Percentiles rank a stretch among this genome's conserved stretches.
phyloP scores from a whole-genome alignment of 2,888 invertebrate species.

The Julus scandinavius region DNA sequence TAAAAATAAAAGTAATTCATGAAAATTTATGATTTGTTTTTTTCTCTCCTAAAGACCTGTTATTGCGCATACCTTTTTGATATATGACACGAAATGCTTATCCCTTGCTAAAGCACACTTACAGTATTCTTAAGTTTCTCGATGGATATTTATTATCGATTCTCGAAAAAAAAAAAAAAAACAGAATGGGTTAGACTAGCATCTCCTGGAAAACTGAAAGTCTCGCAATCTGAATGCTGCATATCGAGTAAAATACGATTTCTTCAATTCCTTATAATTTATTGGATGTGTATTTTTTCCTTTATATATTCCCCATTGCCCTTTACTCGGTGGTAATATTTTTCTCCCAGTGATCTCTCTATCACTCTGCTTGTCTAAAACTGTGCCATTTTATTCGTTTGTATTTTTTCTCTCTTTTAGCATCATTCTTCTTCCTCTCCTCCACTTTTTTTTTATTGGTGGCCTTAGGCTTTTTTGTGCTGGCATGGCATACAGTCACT shows the following conservation, averaged over 20 bases:
- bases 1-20: not conserved
- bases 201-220: not conserved
- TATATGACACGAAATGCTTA: not conserved
- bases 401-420: conserved; percentile 47
- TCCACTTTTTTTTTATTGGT: conserved; percentile 32
- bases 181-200: not conserved
- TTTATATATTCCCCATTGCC: conserved; percentile 23
- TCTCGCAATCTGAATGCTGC: conserved; percentile 28
- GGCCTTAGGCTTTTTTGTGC: conserved; percentile 37
- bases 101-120: not conserved
- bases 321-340: conserved; percentile 30
- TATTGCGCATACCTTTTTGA: not conserved
- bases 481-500: conserved; percentile 42
- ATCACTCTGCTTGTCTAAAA: conserved; percentile 42
- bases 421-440: conserved; percentile 16
- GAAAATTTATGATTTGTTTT: conserved; percentile 3
- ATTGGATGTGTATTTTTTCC: conserved; percentile 34
- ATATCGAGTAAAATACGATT: conserved; percentile 42
- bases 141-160: conserved; percentile 34
- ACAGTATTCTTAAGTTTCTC: conserved; percentile 7
- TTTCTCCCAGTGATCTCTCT: conserved; percentile 34
- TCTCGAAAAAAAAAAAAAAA: not conserved
- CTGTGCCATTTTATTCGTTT: conserved; percentile 47
- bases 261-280: conserved; percentile 42
- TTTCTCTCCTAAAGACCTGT: not conserved